Percentiles rank a stretch among this genome's conserved stretches.
phyloP scores from a whole-genome alignment of 2,888 invertebrate genomes.

The Cataglyphis rosenhaueri region DNA sequence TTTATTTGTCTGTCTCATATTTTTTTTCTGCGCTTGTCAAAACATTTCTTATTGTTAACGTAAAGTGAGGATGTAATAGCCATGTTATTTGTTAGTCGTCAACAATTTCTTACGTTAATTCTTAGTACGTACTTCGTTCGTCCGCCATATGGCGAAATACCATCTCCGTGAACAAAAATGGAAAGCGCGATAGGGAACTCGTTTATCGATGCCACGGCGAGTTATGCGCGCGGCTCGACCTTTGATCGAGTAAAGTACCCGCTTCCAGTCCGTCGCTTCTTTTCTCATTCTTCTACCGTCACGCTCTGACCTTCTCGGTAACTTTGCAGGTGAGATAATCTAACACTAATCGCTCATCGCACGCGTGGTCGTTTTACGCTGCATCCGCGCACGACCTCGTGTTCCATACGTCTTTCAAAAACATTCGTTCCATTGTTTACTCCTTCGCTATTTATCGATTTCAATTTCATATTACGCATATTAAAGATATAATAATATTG shows the following conservation, averaged over 20 bases:
- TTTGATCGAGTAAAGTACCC: conserved; percentile 46
- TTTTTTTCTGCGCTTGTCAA: conserved; percentile 26
- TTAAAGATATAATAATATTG: background rate
- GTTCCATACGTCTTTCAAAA: background rate
- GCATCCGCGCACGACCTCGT: background rate
- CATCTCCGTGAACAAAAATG: conserved; percentile 35
- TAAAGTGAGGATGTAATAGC: conserved; percentile 18
- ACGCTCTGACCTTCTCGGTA: conserved; percentile 41
- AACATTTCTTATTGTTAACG: background rate
- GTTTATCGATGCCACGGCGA: conserved; percentile 41
- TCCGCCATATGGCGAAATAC: conserved; percentile 42
- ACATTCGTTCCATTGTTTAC: background rate
- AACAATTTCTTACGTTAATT: conserved; percentile 32
- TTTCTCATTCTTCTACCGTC: conserved; percentile 40
- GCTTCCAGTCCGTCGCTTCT: conserved; percentile 44
- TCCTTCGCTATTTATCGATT: background rate
- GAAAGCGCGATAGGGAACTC: conserved; percentile 45
- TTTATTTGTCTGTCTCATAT: background rate
- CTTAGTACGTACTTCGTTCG: conserved; percentile 2
- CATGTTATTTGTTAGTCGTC: conserved; percentile 31
- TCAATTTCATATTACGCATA: background rate
- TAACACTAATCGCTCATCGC: conserved; percentile 32
- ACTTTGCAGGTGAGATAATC: conserved; percentile 47
- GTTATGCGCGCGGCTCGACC: conserved; percentile 38
- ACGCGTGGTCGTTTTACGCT: background rate